A percentile compares a stretch with the other conserved stretches of the same genome.
Evolutionary conservation across 2,888 invertebrate genomes (phyloP).

Genomic region (Caenorhabditis parvicauda): DNA sequence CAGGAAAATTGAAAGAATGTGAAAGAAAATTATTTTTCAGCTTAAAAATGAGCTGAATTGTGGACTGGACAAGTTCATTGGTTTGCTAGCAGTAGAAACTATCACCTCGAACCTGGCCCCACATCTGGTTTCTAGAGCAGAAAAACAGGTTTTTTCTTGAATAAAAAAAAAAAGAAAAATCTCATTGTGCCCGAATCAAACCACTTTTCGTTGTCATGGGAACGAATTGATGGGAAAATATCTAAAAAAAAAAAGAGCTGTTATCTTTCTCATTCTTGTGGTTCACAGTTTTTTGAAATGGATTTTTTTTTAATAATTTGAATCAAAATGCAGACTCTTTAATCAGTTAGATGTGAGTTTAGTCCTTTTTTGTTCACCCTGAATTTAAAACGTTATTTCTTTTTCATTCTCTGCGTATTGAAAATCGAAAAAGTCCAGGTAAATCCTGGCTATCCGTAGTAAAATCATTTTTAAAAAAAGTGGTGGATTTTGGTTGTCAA

Average conservation of each 20-base stretch:
- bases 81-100: slow-evolving; percentile 54
- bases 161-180: not conserved
- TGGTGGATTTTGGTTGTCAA: no score
- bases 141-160: slow-evolving; percentile 41
- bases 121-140: slow-evolving; percentile 44
- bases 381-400: no score
- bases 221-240: no score
- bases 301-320: no score
- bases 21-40: slow-evolving; percentile 6
- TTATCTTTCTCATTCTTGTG: not conserved
- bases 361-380: no score
- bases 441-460: no score
- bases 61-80: slow-evolving; percentile 43
- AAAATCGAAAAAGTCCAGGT: no score
- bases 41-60: slow-evolving; percentile 13
- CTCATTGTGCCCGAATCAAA: not conserved
- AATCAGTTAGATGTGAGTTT: no score
- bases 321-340: no score
- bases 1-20: not conserved
- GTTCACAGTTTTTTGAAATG: not conserved
- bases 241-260: not conserved
- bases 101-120: slow-evolving; percentile 42
- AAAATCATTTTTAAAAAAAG: no score
- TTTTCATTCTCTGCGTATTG: no score
- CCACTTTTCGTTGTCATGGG: not conserved